phyloP scores from a whole-genome alignment of 2,888 invertebrate species.

The Drosophila paracracens region DNA sequence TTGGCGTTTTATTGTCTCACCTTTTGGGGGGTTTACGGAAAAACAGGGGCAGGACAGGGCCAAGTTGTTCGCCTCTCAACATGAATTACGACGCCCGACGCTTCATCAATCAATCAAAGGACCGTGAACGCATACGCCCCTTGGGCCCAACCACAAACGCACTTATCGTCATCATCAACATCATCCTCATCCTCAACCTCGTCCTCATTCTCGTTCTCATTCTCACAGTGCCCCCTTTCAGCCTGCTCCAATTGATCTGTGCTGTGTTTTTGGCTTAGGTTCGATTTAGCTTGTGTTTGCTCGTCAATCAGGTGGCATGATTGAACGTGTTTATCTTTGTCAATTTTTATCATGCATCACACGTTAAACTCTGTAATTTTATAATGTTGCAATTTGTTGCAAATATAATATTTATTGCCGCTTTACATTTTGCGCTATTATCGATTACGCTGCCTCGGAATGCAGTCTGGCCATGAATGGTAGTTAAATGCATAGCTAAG shows the following conservation, averaged over 20 bases:
- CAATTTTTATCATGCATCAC: constrained; percentile 60
- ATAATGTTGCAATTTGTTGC: constrained; percentile 56
- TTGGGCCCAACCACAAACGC: constrained; percentile 53
- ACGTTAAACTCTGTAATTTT: constrained; percentile 55
- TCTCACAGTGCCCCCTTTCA: constrained; percentile 5
- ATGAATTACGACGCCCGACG: constrained; percentile 74
- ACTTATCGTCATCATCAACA: constrained; percentile 57
- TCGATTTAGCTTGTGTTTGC: constrained; percentile 29
- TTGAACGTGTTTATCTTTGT: constrained; percentile 66
- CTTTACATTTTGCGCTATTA: constrained; percentile 11
- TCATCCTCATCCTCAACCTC: neutral
- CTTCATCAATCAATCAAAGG: constrained; percentile 76
- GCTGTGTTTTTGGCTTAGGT: constrained; percentile 27
- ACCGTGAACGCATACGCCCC: constrained; percentile 61
- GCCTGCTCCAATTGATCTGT: constrained; percentile 62
- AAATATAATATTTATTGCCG: constrained; percentile 42
- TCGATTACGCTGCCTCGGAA: constrained; percentile 4
- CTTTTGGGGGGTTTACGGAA: constrained; percentile 33
- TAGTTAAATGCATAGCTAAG: neutral
- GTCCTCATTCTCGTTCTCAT: neutral
- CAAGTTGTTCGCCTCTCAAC: constrained; percentile 73
- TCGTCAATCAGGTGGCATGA: constrained; percentile 64
- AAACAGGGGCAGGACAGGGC: constrained; percentile 6
- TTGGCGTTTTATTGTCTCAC: constrained; percentile 68
- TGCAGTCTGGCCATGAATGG: neutral